Conservation (phyloP, 1,140 invertebrate species). For the Gonatopus flavifemur region DNA sequence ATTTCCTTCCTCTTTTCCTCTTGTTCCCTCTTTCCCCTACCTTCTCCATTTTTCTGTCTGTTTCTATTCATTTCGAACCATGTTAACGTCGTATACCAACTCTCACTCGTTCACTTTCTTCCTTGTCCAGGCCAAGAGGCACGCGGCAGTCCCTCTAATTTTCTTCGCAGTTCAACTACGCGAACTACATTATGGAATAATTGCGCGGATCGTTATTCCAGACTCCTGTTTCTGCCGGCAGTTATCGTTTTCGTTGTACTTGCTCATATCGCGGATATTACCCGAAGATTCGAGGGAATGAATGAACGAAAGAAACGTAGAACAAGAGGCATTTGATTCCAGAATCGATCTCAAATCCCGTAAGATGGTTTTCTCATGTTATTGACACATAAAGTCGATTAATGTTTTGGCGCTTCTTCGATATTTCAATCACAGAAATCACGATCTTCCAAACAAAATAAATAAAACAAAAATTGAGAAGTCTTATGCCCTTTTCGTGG, state of each 20-base stretch:
- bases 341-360: too few relatives aligned
- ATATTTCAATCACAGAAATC: too few relatives aligned
- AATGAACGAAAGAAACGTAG: too few relatives aligned
- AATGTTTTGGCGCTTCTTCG: too few relatives aligned
- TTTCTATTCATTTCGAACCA: neutral
- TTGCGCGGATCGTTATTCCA: conserved; percentile 45
- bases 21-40: neutral
- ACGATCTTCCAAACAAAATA: too few relatives aligned
- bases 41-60: neutral
- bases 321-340: too few relatives aligned
- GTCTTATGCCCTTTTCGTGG: too few relatives aligned
- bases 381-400: too few relatives aligned
- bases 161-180: conserved; percentile 46
- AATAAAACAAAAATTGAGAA: too few relatives aligned
- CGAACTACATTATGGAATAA: conserved; percentile 51
- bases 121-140: conserved; percentile 9
- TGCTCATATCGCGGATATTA: too few relatives aligned
- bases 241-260: conserved; percentile 19
- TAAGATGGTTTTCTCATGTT: too few relatives aligned
- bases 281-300: too few relatives aligned
- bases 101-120: conserved; percentile 27
- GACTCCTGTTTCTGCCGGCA: conserved; percentile 39
- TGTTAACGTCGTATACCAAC: conserved; percentile 20
- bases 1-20: neutral
- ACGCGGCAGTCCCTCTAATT: conserved; percentile 40